These are phyloP conservation scores for Drosophila ficusphila DNA, from an alignment of 1,140 invertebrate genomes.

Conservation along the genomic window DNA sequence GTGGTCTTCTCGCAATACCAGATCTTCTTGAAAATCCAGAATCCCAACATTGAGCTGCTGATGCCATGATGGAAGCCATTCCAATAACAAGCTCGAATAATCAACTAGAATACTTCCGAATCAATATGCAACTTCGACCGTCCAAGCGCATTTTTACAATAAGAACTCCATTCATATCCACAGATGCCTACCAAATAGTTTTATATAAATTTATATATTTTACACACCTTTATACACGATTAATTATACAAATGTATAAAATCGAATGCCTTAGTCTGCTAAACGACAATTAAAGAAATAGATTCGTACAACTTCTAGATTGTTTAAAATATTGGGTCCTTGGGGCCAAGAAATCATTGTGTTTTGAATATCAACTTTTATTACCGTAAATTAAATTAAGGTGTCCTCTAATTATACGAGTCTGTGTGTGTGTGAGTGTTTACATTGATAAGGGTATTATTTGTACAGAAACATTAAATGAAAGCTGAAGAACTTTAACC, in stretches of 20 bases:
- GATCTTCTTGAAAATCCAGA: slow-evolving; percentile 91
- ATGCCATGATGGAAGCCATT: slow-evolving; percentile 85
- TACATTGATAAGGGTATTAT: slow-evolving; percentile 56
- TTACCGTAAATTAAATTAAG: slow-evolving; percentile 57
- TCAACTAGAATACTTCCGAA: slow-evolving; percentile 6
- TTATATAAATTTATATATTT: slow-evolving; percentile 43
- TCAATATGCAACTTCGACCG: slow-evolving; percentile 22
- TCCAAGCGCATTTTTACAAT: slow-evolving; percentile 29
- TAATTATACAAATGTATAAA: slow-evolving; percentile 29
- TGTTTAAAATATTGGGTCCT: slow-evolving; percentile 3
- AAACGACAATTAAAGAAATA: slow-evolving; percentile 36
- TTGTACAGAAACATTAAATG: slow-evolving; percentile 67
- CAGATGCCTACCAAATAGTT: slow-evolving; percentile 46
- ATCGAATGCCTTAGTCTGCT: slow-evolving; percentile 45
- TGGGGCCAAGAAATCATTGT: slow-evolving; percentile 1
- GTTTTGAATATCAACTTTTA: slow-evolving; percentile 66
- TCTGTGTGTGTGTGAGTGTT: slow-evolving; percentile 16
- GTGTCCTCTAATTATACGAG: slow-evolving; percentile 41
- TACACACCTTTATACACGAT: slow-evolving; percentile 48
- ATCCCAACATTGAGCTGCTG: slow-evolving; percentile 93
- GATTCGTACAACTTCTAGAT: slow-evolving; percentile 24
- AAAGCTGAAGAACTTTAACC: slow-evolving; percentile 42
- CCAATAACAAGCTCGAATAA: slow-evolving; percentile 16
- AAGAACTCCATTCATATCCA: slow-evolving; percentile 22
- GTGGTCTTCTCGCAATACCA: slow-evolving; percentile 93